Base-by-base conservation (phyloP, 30 jellyfish, hydroid and myxozoan species). In the Cassiopea andromeda region DNA sequence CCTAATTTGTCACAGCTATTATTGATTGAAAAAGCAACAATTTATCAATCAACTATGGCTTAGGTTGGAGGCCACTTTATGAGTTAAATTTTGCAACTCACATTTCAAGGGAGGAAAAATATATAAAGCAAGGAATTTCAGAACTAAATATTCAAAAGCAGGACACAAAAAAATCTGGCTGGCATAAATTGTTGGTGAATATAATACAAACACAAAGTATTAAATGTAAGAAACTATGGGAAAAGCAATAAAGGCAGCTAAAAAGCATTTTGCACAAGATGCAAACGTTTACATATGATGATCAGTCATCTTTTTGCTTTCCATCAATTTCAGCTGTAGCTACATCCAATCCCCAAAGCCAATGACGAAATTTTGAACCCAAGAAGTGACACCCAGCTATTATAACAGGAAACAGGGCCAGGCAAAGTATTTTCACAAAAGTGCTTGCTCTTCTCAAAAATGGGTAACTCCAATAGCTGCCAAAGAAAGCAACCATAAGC, bases 401-500 rank as follows among this genome's bases (percentile, higher is more conserved):
- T 57, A 87, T 48, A 3, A 74, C 69, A 43, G 94, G 94, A 8
- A 71, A 60, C 54, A 67, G 48, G 57, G 79, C 80, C n/a, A 87
- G 54, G 69, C 85, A 44, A 14, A 77, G 64, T 19, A 67, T 45
- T 54, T 57, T 87, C 45, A 87, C 83, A 1, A 58, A 3, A 60
- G 46, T 54, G 48, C 38, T 66, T 5, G 89, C 94, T 75, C 94
- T 64, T 66, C 94, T 66, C 89, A 87, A 72, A 43, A 87, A 87
- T 4, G 94, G 94, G 48, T 87, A 87, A 70, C 83, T 44, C 94
- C 94, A 87, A 69, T 87, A 87, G 67, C 47, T 44, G 5, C 94
- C 94, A 77, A 75, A 87, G 48, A 46, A 87, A 7, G 94, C 94
- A 4, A 87, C 84, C 88, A 89, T 75, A n/a, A 76, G 76, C 50